A percentile compares a stretch with the other conserved stretches of the same genome.
phyloP scores from a whole-genome alignment of 2,797 vertebrate species.

The Mormyrus proboscirostris region DNA sequence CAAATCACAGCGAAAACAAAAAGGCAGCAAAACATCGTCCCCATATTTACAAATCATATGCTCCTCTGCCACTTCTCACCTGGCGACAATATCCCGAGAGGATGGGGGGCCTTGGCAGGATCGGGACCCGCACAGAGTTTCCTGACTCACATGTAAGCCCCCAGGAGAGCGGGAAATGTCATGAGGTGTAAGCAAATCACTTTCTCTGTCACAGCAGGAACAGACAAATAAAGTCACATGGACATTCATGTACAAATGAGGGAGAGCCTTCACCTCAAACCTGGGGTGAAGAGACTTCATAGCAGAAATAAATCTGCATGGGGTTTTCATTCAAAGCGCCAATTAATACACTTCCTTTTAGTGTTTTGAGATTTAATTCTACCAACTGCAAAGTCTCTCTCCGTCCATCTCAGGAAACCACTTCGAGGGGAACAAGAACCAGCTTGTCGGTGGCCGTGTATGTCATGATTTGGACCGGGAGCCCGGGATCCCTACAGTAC shows the following conservation, averaged over 20 bases:
- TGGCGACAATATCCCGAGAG: neutral
- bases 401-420: neutral
- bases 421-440: neutral
- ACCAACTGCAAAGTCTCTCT: neutral
- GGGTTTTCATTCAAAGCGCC: neutral
- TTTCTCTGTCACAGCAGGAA: neutral
- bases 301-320: neutral
- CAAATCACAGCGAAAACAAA: neutral
- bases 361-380: neutral
- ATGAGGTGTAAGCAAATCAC: neutral
- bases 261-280: neutral
- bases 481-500: neutral
- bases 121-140: neutral
- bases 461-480: neutral
- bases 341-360: neutral
- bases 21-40: neutral
- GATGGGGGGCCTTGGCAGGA: neutral
- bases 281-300: neutral
- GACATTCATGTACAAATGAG: neutral
- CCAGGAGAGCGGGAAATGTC: neutral
- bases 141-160: neutral
- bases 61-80: neutral
- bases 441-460: neutral
- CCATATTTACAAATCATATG: neutral
- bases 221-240: neutral